Evolutionary conservation across 2,888 invertebrate genomes (phyloP).

Genomic region (Hermaeophaga mercurialis): DNA sequence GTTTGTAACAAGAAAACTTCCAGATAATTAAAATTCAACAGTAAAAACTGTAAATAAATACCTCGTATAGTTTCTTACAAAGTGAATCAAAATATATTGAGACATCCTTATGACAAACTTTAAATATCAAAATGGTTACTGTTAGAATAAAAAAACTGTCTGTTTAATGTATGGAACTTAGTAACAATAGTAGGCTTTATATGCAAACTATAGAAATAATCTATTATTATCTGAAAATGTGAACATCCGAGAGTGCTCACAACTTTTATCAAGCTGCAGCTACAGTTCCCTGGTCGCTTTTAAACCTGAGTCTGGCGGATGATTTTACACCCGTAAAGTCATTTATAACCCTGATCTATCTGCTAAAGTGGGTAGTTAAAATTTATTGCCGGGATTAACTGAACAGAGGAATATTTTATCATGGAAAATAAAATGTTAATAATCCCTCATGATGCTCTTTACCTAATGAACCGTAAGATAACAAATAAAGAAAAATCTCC

Average conservation of each 20-base stretch:
- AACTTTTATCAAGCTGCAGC: constrained; percentile 3
- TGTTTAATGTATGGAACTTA: too few species aligned
- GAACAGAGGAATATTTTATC: constrained; percentile 33
- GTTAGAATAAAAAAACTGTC: too few species aligned
- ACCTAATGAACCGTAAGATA: constrained; percentile 28
- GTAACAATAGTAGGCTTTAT: too few species aligned
- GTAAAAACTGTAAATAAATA: too few species aligned
- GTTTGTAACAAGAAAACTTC: too few species aligned
- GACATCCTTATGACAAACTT: too few species aligned
- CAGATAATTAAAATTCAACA: too few species aligned
- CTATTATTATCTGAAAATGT: constrained; percentile 23
- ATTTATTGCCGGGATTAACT: constrained; percentile 31
- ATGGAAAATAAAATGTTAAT: constrained; percentile 33
- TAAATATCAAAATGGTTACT: too few species aligned
- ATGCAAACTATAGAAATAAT: too few species aligned
- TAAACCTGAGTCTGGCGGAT: constrained; percentile 23
- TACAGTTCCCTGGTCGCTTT: constrained; percentile 13
- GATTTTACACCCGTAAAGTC: constrained; percentile 32
- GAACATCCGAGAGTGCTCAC: constrained; percentile 12
- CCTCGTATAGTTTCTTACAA: too few species aligned
- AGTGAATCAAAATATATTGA: too few species aligned
- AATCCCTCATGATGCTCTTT: constrained; percentile 29
- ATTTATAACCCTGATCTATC: constrained; percentile 33
- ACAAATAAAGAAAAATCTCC: constrained; percentile 15
- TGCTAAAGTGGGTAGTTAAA: constrained; percentile 33